Conservation (phyloP, 2,113 vertebrate genomes). For the Leptobrachium ailaonicum region DNA sequence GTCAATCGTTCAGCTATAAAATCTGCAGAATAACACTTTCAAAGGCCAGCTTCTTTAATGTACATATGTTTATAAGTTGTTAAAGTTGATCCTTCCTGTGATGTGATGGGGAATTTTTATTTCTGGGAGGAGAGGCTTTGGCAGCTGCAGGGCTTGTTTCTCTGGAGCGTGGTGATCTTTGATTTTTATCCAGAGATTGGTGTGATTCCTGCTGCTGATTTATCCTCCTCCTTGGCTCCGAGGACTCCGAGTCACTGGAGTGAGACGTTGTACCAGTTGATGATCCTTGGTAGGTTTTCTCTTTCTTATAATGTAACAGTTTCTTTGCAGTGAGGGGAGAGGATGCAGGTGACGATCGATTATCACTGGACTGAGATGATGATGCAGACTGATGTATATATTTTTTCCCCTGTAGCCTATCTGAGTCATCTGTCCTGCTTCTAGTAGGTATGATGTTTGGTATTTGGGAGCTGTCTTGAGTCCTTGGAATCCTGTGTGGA, state of each 20-base stretch:
- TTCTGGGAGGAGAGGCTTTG: background rate
- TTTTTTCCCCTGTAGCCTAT: background rate
- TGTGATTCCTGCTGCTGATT: background rate
- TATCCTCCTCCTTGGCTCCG: background rate
- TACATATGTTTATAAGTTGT: background rate
- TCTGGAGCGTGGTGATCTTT: background rate
- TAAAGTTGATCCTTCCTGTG: background rate
- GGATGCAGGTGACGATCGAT: background rate
- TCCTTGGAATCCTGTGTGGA: background rate
- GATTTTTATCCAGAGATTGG: background rate
- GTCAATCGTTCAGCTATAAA: background rate
- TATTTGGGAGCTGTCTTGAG: background rate
- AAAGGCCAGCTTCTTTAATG: background rate
- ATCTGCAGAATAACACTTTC: background rate
- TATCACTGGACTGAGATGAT: constrained; percentile 12
- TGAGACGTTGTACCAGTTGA: background rate
- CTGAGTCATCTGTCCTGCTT: background rate
- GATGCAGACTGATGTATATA: background rate
- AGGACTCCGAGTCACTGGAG: background rate
- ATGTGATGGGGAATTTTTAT: background rate
- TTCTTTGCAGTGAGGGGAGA: constrained; percentile 11
- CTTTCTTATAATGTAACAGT: background rate
- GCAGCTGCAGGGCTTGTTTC: constrained; percentile 10
- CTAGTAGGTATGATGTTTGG: background rate
- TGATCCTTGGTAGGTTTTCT: background rate